Evolutionary conservation across 2,113 vertebrate genomes (phyloP), one percentile per base, ranked within the genome.

Genomic region (Cichladusa arquata): DNA sequence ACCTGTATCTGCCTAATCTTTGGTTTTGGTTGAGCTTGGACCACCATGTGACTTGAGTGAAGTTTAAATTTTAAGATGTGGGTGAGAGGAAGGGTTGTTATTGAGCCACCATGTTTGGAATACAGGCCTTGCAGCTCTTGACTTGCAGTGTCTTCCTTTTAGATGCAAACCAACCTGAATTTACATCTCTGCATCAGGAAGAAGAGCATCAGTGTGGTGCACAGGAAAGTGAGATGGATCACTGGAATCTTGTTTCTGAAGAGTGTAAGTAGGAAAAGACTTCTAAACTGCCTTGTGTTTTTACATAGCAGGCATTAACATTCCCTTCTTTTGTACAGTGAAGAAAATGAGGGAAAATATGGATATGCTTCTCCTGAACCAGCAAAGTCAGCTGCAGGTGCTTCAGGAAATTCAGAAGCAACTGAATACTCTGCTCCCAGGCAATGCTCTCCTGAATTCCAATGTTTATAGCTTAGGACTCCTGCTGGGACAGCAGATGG

Each of bases 321-420:
- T n/a, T 81, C 29, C 72, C 18, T 80, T 73, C 15, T 90, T 93
- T 92, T 19, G 14, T 79, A 58, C 82, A 96, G 96, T 96, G 62
- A 93, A 53, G 51, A 97, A 88, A 81, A 87, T 96, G 85, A 94
- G 83, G 15, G 92, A 91, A 36, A 97, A 92, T 5, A 31, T 73
- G 70, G 95, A 97, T 54, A 61, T 96, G 86, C 80, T 97, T 1
- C 93, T 97, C 72, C 86, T 96, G 53, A 97, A 95, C 81, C 96
- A 96, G 38, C 94, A 22, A 57, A 92, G 82, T 86, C 96, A 97
- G 65, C 90, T 97, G 54, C 93, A 94, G 23, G 96, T 95, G 51
- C 93, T 97, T 62, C 95, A 95, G 69, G 94, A 95, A 84, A 90
- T 96, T 61, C 96, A 96, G 82, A 96, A 95, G 14, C 96, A 96